phyloP scores from a whole-genome alignment of 2,113 vertebrate genomes.

The Protomyctophum bolini region DNA sequence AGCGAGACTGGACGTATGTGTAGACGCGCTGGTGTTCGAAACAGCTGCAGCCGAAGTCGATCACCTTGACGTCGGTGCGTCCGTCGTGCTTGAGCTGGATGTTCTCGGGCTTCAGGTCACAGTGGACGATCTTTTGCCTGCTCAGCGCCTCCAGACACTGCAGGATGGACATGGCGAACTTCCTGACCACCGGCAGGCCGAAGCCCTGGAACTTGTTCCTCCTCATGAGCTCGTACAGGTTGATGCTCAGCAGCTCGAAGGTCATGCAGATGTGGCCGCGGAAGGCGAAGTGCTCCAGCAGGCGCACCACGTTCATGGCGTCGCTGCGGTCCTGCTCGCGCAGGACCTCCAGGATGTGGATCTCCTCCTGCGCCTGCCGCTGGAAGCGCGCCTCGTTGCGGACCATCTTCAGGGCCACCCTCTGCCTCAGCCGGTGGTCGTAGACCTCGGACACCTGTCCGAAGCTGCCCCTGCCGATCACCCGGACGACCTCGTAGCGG shows the following conservation, averaged over 20 bases:
- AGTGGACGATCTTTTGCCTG: slow-evolving; percentile 95
- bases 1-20: slow-evolving; percentile 98
- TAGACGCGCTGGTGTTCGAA: slow-evolving; percentile 98
- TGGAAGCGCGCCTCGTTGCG: slow-evolving; percentile 98
- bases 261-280: slow-evolving; percentile 98
- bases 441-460: slow-evolving; percentile 97
- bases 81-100: slow-evolving; percentile 97
- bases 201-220: slow-evolving; percentile 99
- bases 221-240: slow-evolving; percentile 98
- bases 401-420: slow-evolving; percentile 96
- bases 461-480: slow-evolving; percentile 98
- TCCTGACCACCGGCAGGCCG: slow-evolving; percentile 93
- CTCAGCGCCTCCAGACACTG: slow-evolving; percentile 93
- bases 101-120: slow-evolving; percentile 98
- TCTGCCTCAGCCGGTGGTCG: slow-evolving; percentile 94
- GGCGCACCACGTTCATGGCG: slow-evolving; percentile 93
- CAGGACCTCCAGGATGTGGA: slow-evolving; percentile 95
- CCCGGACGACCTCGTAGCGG: slow-evolving; percentile 94
- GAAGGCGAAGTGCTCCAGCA: slow-evolving; percentile 98
- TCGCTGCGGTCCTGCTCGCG: slow-evolving; percentile 95
- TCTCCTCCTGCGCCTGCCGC: slow-evolving; percentile 95
- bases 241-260: slow-evolving; percentile 96
- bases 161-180: slow-evolving; percentile 96
- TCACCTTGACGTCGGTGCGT: slow-evolving; percentile 96
- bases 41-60: slow-evolving; percentile 98